phyloP scores from a whole-genome alignment of 2,113 vertebrate species.

The Brachypteracias leptosomus region DNA sequence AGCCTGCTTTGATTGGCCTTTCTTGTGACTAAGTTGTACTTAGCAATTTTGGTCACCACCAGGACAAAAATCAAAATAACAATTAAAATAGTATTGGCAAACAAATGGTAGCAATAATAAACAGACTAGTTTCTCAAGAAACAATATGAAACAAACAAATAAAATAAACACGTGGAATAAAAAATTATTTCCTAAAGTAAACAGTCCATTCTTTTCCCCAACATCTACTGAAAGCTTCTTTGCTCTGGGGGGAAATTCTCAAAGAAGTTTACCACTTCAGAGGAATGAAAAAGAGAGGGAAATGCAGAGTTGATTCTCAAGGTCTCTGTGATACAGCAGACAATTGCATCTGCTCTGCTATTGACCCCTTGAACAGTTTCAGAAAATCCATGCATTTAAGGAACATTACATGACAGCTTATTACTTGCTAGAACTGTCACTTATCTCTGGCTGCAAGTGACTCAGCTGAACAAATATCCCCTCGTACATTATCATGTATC shows the following conservation, averaged over 20 bases:
- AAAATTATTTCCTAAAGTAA: neutral
- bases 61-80: neutral
- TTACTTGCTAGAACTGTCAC: constrained; percentile 45
- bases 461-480: constrained; percentile 10
- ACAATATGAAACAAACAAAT: neutral
- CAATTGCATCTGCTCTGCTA: constrained; percentile 39
- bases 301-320: neutral
- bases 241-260: neutral
- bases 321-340: constrained; percentile 3
- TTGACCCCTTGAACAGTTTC: constrained; percentile 33
- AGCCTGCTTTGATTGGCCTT: neutral
- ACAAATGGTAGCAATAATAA: neutral
- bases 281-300: constrained; percentile 12
- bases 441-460: constrained; percentile 46
- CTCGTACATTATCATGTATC: neutral
- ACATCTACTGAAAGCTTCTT: neutral
- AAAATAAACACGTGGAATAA: neutral
- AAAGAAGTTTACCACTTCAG: neutral
- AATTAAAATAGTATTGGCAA: neutral
- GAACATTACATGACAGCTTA: constrained; percentile 53
- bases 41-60: neutral
- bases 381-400: constrained; percentile 56
- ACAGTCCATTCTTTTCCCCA: neutral
- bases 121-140: neutral
- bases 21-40: neutral